Percentiles rank a stretch among this genome's conserved stretches.
These are phyloP conservation scores for Drosophila nasuta DNA, from an alignment of 1,140 invertebrate species.

Conservation along the genomic window DNA sequence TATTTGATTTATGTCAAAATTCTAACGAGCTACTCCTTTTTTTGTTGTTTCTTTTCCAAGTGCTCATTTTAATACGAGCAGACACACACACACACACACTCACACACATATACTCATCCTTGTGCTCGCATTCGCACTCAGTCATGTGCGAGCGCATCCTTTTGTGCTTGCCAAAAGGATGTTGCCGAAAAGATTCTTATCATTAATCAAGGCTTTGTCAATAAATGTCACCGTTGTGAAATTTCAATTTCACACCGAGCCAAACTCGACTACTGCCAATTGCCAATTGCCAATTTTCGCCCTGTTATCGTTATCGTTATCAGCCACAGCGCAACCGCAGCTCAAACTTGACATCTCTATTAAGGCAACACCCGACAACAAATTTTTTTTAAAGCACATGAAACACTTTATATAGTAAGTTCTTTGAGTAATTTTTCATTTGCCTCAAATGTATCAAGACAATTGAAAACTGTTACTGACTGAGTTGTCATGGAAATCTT, in stretches of 20 bases:
- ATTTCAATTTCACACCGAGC: constrained; percentile 80
- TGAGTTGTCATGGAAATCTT: no score
- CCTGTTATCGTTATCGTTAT: constrained; percentile 67
- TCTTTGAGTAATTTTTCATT: neutral
- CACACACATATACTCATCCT: constrained; percentile 3
- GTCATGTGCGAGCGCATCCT: constrained; percentile 45
- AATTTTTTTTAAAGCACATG: neutral
- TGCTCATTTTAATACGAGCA: constrained; percentile 36
- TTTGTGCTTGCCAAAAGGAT: constrained; percentile 41
- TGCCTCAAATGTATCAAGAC: no score
- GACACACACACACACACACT: neutral
- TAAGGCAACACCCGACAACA: neutral
- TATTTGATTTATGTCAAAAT: constrained; percentile 85
- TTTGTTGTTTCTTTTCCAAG: constrained; percentile 14
- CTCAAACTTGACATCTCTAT: constrained; percentile 39
- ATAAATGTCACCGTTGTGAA: constrained; percentile 82
- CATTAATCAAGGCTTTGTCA: constrained; percentile 82
- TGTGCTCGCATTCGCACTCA: constrained; percentile 8
- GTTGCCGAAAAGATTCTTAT: constrained; percentile 63
- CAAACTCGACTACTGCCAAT: constrained; percentile 54
- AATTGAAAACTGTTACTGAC: no score
- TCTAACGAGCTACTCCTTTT: constrained; percentile 78
- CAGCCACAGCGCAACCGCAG: constrained; percentile 13
- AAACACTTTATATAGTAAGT: neutral
- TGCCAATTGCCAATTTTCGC: constrained; percentile 60